phyloP scores from a whole-genome alignment of 2,797 vertebrate species.

The Cyprinodon diabolis region DNA sequence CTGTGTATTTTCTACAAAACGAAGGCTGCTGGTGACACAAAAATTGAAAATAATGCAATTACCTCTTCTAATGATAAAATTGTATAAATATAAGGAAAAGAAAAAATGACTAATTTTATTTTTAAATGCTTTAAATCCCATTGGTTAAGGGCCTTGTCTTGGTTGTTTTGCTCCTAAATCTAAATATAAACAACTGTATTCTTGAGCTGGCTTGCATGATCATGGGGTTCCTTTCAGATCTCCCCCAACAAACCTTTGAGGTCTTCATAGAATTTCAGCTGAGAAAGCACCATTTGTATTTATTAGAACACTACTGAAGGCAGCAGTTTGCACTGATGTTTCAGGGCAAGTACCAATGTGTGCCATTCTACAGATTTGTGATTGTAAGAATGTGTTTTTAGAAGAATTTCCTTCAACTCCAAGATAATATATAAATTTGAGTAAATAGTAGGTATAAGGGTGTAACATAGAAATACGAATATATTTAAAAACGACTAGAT shows the following conservation, averaged over 20 bases:
- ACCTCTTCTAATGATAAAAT: too few relatives aligned
- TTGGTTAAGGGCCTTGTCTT: too few relatives aligned
- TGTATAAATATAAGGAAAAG: too few relatives aligned
- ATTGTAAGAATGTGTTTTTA: not conserved
- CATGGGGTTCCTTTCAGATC: not conserved
- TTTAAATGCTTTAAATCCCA: too few relatives aligned
- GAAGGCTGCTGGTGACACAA: too few relatives aligned
- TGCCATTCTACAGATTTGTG: not conserved
- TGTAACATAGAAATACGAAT: not conserved
- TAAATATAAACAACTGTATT: not conserved
- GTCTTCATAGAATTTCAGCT: not conserved
- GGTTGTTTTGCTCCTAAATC: too few relatives aligned
- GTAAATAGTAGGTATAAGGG: too few relatives aligned
- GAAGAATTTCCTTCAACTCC: not conserved
- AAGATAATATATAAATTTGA: not conserved
- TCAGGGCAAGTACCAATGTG: not conserved
- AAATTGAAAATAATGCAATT: too few relatives aligned
- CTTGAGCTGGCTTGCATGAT: not conserved
- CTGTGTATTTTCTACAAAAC: too few relatives aligned
- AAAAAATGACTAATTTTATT: too few relatives aligned
- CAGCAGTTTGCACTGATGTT: not conserved
- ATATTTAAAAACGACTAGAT: not conserved
- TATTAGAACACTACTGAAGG: not conserved
- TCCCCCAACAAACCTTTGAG: not conserved
- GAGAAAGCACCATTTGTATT: not conserved